Percentiles rank a stretch among this genome's conserved stretches.
Conservation (phyloP, 1,140 invertebrate genomes). For the Orius insidiosus region DNA sequence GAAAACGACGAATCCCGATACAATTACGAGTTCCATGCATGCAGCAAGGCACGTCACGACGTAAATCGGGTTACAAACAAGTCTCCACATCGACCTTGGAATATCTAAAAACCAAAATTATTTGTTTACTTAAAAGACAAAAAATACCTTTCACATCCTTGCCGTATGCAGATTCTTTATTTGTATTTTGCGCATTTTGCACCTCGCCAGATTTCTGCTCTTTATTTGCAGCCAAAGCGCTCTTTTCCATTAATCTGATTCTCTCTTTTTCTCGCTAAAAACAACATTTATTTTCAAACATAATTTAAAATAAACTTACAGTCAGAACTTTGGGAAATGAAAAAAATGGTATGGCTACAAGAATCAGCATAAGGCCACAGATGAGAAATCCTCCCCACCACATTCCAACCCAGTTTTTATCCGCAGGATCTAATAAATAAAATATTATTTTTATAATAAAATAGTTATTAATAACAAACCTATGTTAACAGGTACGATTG, state of each 20-base stretch:
- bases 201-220: conserved; percentile 2
- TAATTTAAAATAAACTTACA: conserved; percentile 19
- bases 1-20: conserved; percentile 84
- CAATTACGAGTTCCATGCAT: conserved; percentile 89
- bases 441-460: no score
- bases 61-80: conserved; percentile 81
- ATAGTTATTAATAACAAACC: no score
- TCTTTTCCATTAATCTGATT: conserved; percentile 56
- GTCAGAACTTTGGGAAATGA: conserved; percentile 65
- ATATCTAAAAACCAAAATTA: conserved; percentile 44
- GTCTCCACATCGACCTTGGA: conserved; percentile 72
- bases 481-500: conserved; percentile 47
- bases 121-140: not conserved
- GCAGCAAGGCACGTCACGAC: conserved; percentile 82
- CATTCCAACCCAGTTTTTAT: conserved; percentile 79
- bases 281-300: conserved; percentile 19
- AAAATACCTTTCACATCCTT: conserved; percentile 77
- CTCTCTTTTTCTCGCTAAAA: conserved; percentile 64
- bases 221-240: conserved; percentile 17
- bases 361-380: conserved; percentile 56
- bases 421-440: conserved; percentile 60
- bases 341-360: conserved; percentile 74
- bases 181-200: conserved; percentile 20
- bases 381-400: conserved; percentile 90
- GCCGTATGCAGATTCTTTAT: conserved; percentile 54